Percentiles rank a stretch among this genome's conserved stretches.
Evolutionary conservation across 2,888 invertebrate genomes (phyloP).

Genomic region (Drosophila tanythrix): DNA sequence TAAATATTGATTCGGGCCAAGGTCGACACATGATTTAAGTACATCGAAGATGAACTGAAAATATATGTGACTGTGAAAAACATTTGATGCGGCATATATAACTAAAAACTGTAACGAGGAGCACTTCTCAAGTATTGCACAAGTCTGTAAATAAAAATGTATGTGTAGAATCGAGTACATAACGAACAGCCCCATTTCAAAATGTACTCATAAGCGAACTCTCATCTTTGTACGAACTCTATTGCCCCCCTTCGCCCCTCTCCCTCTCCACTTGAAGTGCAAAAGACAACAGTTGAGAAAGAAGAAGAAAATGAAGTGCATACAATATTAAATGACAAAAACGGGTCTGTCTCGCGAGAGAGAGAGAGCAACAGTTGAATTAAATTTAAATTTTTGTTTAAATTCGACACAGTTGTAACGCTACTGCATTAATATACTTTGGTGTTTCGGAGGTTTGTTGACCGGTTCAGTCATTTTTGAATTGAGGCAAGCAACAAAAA

Average conservation of each 20-base stretch:
- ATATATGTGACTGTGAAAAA: not conserved
- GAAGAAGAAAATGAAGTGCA: constrained; percentile 22
- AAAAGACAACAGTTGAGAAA: constrained; percentile 18
- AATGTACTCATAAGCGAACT: constrained; percentile 10
- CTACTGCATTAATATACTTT: constrained; percentile 25
- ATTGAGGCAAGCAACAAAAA: constrained; percentile 12
- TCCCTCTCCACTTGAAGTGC: constrained; percentile 31
- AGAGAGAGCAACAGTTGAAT: constrained; percentile 19
- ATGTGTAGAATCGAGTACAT: not conserved
- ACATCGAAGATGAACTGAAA: not conserved
- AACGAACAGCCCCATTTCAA: constrained; percentile 14
- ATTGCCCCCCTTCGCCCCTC: not conserved
- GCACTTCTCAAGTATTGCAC: not conserved
- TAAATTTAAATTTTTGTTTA: constrained; percentile 16
- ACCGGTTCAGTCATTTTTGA: constrained; percentile 42
- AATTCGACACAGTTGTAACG: constrained; percentile 34
- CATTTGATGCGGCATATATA: not conserved
- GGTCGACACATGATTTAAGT: not conserved
- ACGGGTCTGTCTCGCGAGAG: not conserved
- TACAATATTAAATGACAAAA: constrained; percentile 50
- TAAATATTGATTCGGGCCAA: not conserved
- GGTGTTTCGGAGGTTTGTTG: constrained; percentile 32
- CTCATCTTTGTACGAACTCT: constrained; percentile 29
- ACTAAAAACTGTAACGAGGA: not conserved
- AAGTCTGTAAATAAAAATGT: not conserved